Evolutionary conservation across 2,113 vertebrate genomes (phyloP).

Genomic region (Urocynchramus pylzowi): DNA sequence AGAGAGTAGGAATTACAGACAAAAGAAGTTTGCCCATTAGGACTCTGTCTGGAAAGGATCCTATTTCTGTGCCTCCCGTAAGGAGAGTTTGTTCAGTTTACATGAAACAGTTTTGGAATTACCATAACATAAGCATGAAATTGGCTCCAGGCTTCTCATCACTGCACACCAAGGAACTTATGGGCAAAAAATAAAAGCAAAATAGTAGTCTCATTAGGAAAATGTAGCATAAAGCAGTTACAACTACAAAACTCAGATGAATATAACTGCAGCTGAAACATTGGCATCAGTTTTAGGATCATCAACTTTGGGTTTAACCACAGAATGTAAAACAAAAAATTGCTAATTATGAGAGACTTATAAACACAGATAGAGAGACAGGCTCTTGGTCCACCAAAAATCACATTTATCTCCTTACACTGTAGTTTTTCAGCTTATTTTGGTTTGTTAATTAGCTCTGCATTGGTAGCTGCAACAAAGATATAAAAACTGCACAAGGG

Average conservation of each 20-base stretch:
- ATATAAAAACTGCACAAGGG: neutral
- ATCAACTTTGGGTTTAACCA: neutral
- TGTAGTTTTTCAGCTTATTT: neutral
- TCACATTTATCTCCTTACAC: neutral
- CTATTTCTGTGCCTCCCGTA: neutral
- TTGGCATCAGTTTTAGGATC: neutral
- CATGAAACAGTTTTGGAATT: neutral
- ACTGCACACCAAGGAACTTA: neutral
- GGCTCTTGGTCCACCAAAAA: neutral
- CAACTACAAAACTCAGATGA: neutral
- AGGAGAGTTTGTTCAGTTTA: neutral
- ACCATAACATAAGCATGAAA: neutral
- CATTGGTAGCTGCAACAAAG: neutral
- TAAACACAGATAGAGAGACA: neutral
- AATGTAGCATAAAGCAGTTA: neutral
- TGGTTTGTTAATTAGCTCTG: neutral
- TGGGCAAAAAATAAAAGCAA: neutral
- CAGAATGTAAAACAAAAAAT: neutral
- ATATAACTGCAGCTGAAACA: neutral
- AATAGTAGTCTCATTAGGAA: neutral
- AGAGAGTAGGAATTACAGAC: neutral
- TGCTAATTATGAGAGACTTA: neutral
- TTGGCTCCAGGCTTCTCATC: neutral
- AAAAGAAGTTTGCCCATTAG: neutral
- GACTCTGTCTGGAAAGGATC: neutral